phyloP scores from a whole-genome alignment of 2,113 vertebrate species.

The Stictonetta naevosa region DNA sequence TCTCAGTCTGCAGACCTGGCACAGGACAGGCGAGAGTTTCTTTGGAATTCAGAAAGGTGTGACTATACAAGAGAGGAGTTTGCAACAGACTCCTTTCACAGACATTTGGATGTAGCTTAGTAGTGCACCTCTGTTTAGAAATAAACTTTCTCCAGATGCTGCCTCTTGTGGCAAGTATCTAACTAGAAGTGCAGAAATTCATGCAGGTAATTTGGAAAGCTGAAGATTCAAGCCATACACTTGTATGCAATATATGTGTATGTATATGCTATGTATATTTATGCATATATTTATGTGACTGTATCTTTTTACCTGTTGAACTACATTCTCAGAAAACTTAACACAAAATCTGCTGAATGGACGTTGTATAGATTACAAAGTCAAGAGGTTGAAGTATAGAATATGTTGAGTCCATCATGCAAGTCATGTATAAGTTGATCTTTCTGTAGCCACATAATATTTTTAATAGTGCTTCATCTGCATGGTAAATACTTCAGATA shows the following conservation, averaged over 20 bases:
- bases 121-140: fast-evolving
- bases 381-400: neutral
- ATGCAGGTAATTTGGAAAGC: neutral
- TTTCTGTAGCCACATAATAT: neutral
- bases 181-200: neutral
- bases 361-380: neutral
- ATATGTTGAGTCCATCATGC: neutral
- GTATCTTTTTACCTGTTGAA: neutral
- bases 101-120: neutral
- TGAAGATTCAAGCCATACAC: neutral
- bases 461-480: neutral
- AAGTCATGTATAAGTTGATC: neutral
- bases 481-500: neutral
- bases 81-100: neutral
- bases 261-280: neutral
- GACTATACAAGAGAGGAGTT: neutral
- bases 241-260: neutral
- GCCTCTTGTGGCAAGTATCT: neutral
- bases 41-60: neutral
- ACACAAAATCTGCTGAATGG: neutral
- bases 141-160: neutral
- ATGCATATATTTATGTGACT: neutral
- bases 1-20: neutral
- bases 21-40: neutral
- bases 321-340: neutral